Base-by-base conservation (phyloP, 2,113 vertebrate genomes). In the Cichladusa arquata region DNA sequence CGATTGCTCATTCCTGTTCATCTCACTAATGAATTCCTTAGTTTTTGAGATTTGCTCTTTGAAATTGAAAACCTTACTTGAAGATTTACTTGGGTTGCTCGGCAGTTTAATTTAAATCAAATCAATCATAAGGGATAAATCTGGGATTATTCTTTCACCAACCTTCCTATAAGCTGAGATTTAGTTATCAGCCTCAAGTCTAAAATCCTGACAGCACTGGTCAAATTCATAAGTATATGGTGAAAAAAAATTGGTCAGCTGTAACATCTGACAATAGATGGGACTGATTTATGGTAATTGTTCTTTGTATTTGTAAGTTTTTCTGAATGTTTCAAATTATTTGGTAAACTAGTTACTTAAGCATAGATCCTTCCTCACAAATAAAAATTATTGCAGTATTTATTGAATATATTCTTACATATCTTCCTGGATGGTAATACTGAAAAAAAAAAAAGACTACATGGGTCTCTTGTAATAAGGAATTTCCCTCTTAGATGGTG, bases 61-160 rank as follows among this genome's bases (percentile, higher is more conserved):
- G 94, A 97, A 95, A 94, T 56, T 48, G 91, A 94, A 94, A 91
- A 86, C 86, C 60, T 60, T 93, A 88, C 86, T 90, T 88, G 80
- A 54, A 86, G 77, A 88, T 94, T 81, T 97, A 74, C 86, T 88
- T 71, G 44, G 34, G 38, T 82, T 93, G 47, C 44, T 83, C 44
- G 77, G 29, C 82, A 8, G 2, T 94, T 94, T 81, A 73, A 66
- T 96, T 93, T 88, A 93, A 92, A 47, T 69, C 64, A 92, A 81
- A 91, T 96, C 72, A 86, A 67, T 97, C 88, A 84, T 78, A 92
- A 78, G 78, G 56, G 67, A 50, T 83, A 86, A 86, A 70, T 67
- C 80, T 94, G 69, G 76, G 80, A 86, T 96, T 95, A 90, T 92
- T 90, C 88, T 83, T 93, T 86, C 83, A 56, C 64, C 64, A 86